These are phyloP conservation scores for Troides aeacus DNA, from an alignment of 2,888 invertebrate genomes.

Conservation along the genomic window DNA sequence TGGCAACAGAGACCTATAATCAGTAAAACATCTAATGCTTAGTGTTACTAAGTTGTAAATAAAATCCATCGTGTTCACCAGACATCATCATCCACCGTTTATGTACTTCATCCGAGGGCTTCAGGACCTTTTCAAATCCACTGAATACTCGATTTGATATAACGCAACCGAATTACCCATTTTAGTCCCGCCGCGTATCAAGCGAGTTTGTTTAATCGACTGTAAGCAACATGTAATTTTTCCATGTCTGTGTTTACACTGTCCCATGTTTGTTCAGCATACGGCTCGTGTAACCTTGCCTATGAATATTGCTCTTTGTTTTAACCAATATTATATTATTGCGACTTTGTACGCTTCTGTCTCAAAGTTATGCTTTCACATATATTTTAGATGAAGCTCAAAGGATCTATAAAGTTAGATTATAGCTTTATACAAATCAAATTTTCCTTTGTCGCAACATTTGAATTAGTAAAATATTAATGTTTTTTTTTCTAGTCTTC, in stretches of 20 bases:
- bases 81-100: neutral
- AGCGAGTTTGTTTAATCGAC: slow-evolving; percentile 22
- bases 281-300: slow-evolving; percentile 14
- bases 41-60: too few relatives aligned
- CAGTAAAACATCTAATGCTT: too few relatives aligned
- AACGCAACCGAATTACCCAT: slow-evolving; percentile 9
- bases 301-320: slow-evolving; percentile 19
- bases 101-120: neutral
- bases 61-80: too few relatives aligned
- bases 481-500: too few relatives aligned
- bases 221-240: slow-evolving; percentile 24
- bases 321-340: neutral
- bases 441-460: too few relatives aligned
- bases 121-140: slow-evolving; percentile 2
- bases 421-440: too few relatives aligned
- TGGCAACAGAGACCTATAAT: too few relatives aligned
- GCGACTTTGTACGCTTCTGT: neutral
- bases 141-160: slow-evolving; percentile 14
- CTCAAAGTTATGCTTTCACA: too few relatives aligned
- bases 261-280: slow-evolving; percentile 18
- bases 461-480: too few relatives aligned
- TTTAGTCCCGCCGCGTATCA: slow-evolving; percentile 5
- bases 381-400: too few relatives aligned
- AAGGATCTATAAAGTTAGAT: too few relatives aligned
- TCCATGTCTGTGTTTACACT: slow-evolving; percentile 30